Conservation (phyloP, 2,797 vertebrate genomes). For the Silurus aristotelis region DNA sequence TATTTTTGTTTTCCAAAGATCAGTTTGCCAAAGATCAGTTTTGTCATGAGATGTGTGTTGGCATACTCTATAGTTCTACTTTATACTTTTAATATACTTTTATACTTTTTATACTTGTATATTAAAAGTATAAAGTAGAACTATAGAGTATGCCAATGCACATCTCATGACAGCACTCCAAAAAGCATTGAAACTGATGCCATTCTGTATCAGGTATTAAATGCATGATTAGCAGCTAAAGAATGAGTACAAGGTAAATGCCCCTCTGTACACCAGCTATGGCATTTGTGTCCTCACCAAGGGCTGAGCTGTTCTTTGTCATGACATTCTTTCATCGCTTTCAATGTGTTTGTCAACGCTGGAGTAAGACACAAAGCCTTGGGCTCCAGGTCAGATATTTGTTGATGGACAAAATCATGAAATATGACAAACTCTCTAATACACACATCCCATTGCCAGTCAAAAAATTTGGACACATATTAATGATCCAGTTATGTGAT, state of each 20-base stretch:
- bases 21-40: background rate
- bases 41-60: background rate
- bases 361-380: conserved; percentile 65
- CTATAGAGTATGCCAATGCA: no score
- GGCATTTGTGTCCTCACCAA: conserved; percentile 43
- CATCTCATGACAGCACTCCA: background rate
- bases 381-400: conserved; percentile 58
- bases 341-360: conserved; percentile 54
- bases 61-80: background rate
- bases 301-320: conserved; percentile 7
- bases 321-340: conserved; percentile 25
- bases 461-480: conserved; percentile 48
- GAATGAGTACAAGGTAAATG: background rate
- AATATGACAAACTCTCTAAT: conserved; percentile 59
- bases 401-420: conserved; percentile 65
- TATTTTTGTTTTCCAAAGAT: no score
- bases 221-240: background rate
- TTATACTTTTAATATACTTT: no score
- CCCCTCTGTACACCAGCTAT: background rate
- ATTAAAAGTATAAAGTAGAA: no score
- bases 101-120: no score
- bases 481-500: conserved; percentile 21
- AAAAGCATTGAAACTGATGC: background rate
- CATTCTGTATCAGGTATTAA: background rate
- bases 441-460: conserved; percentile 23